Evolutionary conservation across 2,888 invertebrate genomes (phyloP), one percentile per base, ranked within the genome.

Genomic region (Tinea trinotella): DNA sequence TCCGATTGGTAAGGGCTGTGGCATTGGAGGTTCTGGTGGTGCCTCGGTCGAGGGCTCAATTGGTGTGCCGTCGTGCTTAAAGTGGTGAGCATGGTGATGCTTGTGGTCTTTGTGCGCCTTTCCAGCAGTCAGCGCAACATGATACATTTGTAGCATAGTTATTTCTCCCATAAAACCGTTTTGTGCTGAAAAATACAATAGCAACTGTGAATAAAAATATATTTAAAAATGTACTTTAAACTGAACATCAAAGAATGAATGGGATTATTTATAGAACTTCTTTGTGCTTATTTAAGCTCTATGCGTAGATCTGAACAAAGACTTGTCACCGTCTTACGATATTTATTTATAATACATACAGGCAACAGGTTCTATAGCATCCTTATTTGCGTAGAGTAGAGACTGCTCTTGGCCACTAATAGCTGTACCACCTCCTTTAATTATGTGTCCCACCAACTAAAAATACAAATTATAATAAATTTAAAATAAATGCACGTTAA

Each of bases 41-140:
- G 89, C 82, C 44, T 90, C 88, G 0, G 90, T 85, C 6, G 90
- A 76, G 1, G 90, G 86, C 7, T 89, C 89, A 10, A 90, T 71
- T 12, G 88, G 87, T 12, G 82, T 85, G 0, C 93, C 93, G 59
- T 93, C 90, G 66, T 93, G 92, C 63, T 90, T 92, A 66, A 91
- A 93, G 64, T 92, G 92, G 68, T 94, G 93, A 0, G 90, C 94
- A 74, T 95, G 94, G 68, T 95, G 95, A 66, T 95, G 95, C 66
- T 94, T 95, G 75, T 95, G 94, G 66, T 94, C 93, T 59, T 91
- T 92, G 76, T 95, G 94, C 0, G 94, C 94, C 73, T 95, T 95
- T 0, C 95, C 95, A 1, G 94, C 94, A 1, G 93, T 93, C 56
- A 95, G 68, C 0, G 94, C 94, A 0, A 94, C 93, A 56, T 89